Evolutionary conservation across 2,888 invertebrate genomes (phyloP), one percentile per base, ranked within the genome.

Genomic region (Tenthredo notha): DNA sequence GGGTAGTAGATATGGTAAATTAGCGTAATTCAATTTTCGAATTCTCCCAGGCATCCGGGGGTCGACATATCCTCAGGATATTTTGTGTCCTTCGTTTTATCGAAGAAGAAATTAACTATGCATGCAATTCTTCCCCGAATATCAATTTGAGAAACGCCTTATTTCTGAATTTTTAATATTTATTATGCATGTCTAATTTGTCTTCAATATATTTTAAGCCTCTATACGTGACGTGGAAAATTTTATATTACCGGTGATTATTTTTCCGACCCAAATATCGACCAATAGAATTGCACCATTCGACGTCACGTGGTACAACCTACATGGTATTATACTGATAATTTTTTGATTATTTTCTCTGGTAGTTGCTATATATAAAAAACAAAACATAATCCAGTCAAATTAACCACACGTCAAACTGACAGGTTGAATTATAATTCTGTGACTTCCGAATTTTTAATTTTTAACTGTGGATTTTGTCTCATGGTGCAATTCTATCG

Each of bases 81-180:
- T 50, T 54, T 54, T 15, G 25, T 54, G 18, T 54, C 77, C 77
- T 33, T 18, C 9, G 25, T 54, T 77, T 50, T 77, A 37, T 50
- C 50, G 77, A 54, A 50, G 6, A n/a, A 6, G 77, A 54, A 29
- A 77, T 77, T 18, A 77, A 33, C 50, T 77, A 77, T 77, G 74
- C 74, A 74, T 74, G 47, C 5, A 18, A 18, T 5, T 18, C 50
- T 50, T 18, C 50, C 4, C n/a, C 3, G 15, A 50, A 0, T 18
- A 18, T 50, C 5, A n/a, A n/a, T 54, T 54, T n/a, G n/a, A 54
- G 7, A 6, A 54, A 54, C 54, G n/a, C 7, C 54, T n/a, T 54
- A 1, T n/a, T 54, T 1, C n/a, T 54, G 7, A 6, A n/a, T n/a
- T 7, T 54, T 7, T 1, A 18, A 54, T 6, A 7, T 5, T 47